phyloP scores from a whole-genome alignment of 2,113 vertebrate genomes.

The Scopus umbretta region DNA sequence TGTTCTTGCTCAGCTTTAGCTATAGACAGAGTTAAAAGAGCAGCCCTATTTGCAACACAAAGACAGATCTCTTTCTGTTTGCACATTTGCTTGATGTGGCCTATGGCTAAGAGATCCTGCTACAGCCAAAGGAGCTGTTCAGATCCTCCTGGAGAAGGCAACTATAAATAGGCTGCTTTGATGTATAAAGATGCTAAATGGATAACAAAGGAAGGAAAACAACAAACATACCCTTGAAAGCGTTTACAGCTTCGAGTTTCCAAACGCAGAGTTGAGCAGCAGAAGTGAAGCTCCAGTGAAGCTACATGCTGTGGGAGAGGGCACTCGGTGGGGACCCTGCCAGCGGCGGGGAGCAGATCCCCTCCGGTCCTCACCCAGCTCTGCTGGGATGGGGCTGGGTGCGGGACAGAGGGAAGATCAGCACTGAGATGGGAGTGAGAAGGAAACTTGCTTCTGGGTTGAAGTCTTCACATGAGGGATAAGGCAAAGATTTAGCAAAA shows the following conservation, averaged over 20 bases:
- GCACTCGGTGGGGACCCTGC: accelerated
- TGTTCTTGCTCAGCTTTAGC: neutral
- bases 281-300: neutral
- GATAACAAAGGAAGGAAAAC: neutral
- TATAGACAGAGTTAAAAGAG: neutral
- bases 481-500: neutral
- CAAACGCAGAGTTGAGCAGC: neutral
- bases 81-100: neutral
- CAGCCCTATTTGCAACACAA: neutral
- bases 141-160: neutral
- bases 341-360: neutral
- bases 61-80: neutral
- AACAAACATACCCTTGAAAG: neutral
- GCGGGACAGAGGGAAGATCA: neutral
- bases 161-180: neutral
- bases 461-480: neutral
- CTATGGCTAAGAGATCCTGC: neutral
- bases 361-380: neutral
- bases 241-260: accelerated
- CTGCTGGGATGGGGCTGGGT: neutral
- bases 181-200: neutral
- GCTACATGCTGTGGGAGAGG: neutral
- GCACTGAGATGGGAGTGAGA: neutral
- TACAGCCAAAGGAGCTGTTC: neutral
- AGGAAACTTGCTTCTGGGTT: neutral